phyloP scores from a whole-genome alignment of 2,888 invertebrate genomes.

The Acrobasis repandana region DNA sequence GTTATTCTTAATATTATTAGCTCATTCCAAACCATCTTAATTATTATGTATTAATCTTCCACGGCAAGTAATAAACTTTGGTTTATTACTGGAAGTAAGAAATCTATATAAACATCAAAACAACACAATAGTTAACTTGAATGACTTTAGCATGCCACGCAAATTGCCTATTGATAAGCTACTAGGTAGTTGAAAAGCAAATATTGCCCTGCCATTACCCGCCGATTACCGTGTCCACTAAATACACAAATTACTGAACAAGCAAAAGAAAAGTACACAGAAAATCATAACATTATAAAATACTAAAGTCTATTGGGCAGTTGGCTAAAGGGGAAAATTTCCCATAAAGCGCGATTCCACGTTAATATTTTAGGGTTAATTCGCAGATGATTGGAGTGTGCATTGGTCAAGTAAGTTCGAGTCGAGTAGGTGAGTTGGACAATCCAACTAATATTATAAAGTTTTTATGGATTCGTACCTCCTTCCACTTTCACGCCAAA shows the following conservation, averaged over 20 bases:
- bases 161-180: slow-evolving; percentile 20
- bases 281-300: slow-evolving; percentile 55
- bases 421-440: neutral
- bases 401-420: neutral
- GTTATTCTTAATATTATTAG: no score
- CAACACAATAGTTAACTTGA: slow-evolving; percentile 10
- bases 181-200: slow-evolving; percentile 33
- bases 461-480: no score
- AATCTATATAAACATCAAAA: no score
- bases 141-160: slow-evolving; percentile 6
- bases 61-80: no score
- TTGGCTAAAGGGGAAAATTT: slow-evolving; percentile 75
- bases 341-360: slow-evolving; percentile 71
- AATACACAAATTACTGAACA: slow-evolving; percentile 73
- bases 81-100: no score
- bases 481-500: no score
- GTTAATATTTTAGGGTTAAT: slow-evolving; percentile 73
- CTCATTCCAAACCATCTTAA: no score
- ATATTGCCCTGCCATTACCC: slow-evolving; percentile 59
- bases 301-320: slow-evolving; percentile 60
- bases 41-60: no score
- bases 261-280: slow-evolving; percentile 57
- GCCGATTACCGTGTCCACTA: slow-evolving; percentile 62
- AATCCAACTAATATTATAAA: neutral
- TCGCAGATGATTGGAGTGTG: slow-evolving; percentile 35